phyloP scores from a whole-genome alignment of 2,113 vertebrate species.

The Crocuta crocuta region DNA sequence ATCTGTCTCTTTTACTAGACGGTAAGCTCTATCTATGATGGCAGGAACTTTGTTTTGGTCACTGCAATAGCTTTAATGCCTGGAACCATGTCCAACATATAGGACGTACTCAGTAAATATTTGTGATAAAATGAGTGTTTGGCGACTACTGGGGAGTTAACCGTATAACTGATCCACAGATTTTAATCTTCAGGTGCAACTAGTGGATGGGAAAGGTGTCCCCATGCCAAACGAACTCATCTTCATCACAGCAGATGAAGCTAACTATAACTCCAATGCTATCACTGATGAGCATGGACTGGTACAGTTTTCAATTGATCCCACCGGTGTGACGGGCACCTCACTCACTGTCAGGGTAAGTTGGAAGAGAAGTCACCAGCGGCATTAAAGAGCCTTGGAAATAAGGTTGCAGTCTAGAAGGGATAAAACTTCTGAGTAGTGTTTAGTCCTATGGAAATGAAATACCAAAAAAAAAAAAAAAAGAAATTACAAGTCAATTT shows the following conservation, averaged over 20 bases:
- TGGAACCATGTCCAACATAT: neutral
- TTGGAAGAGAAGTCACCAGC: neutral
- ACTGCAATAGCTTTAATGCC: neutral
- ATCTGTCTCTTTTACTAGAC: neutral
- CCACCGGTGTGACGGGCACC: slow-evolving; percentile 48
- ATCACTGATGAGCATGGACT: slow-evolving; percentile 85
- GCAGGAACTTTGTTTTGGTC: neutral
- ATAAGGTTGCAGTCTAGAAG: neutral
- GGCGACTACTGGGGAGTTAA: neutral
- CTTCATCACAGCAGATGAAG: slow-evolving; percentile 66
- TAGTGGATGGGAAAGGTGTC: slow-evolving; percentile 81
- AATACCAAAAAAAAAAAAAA: neutral
- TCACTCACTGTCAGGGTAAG: slow-evolving; percentile 83
- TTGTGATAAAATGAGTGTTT: neutral
- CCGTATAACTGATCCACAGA: neutral
- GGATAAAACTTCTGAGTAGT: neutral
- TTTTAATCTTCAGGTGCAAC: slow-evolving; percentile 80
- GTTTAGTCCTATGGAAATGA: neutral
- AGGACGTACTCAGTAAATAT: neutral
- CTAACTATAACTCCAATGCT: slow-evolving; percentile 71
- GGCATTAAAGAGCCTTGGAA: neutral
- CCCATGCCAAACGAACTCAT: slow-evolving; percentile 84
- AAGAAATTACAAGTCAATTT: neutral
- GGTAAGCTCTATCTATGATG: neutral
- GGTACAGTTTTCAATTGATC: slow-evolving; percentile 85